Evolutionary conservation across 2,888 invertebrate genomes (phyloP).

Genomic region (Lottia gigantea): DNA sequence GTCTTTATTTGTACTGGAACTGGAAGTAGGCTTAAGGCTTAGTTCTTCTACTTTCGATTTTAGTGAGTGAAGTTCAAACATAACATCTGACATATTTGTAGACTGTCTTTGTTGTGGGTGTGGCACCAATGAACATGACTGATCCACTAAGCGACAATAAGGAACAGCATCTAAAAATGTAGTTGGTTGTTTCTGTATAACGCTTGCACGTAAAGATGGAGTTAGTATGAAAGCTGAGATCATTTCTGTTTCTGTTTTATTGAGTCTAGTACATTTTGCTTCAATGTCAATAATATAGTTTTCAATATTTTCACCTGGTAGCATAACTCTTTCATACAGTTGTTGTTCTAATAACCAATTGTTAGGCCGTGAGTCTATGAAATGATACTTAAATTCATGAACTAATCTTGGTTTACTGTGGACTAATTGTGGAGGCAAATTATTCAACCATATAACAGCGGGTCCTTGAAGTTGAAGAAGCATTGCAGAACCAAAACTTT

Average conservation of each 20-base stretch:
- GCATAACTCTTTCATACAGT: background rate
- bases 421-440: background rate
- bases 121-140: background rate
- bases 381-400: constrained; percentile 1
- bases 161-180: background rate
- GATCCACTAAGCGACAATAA: background rate
- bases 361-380: background rate
- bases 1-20: too few species aligned
- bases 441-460: constrained; percentile 1
- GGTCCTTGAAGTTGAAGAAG: background rate
- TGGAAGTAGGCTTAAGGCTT: too few species aligned
- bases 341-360: constrained; percentile 3
- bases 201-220: background rate
- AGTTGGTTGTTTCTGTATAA: background rate
- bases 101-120: background rate
- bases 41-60: too few species aligned
- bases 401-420: background rate
- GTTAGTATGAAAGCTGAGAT: background rate
- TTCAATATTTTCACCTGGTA: background rate
- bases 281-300: constrained; percentile 9
- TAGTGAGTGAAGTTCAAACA: too few species aligned
- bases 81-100: background rate
- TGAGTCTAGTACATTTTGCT: background rate
- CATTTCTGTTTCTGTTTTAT: constrained; percentile 5
- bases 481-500: background rate